A percentile compares a stretch with the other conserved stretches of the same genome.
phyloP scores from a whole-genome alignment of 2,113 vertebrate genomes.

The Butorides virescens region DNA sequence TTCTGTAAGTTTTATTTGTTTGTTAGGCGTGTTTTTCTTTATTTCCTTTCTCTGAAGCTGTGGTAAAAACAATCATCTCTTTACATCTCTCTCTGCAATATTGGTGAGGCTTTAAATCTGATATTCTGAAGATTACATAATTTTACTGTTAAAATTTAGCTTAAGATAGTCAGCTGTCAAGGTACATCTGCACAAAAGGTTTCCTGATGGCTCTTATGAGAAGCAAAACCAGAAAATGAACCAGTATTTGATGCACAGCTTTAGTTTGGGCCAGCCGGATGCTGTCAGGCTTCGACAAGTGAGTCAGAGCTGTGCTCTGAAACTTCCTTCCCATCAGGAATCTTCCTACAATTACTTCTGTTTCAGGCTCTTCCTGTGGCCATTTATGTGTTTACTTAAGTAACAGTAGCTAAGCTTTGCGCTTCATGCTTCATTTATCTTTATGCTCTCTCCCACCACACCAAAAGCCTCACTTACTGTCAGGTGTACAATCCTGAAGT shows the following conservation, averaged over 20 bases:
- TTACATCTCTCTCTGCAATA: not conserved
- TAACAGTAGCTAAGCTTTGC: not conserved
- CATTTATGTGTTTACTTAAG: not conserved
- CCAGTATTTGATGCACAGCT: not conserved
- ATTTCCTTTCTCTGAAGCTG: not conserved
- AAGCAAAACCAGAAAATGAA: not conserved
- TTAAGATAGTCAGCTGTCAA: not conserved
- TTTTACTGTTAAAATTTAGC: not conserved
- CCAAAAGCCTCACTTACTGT: not conserved
- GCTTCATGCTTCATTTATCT: not conserved
- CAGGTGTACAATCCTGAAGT: not conserved
- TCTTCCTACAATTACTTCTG: slow-evolving; percentile 61
- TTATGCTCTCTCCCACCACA: not conserved
- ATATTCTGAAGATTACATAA: not conserved
- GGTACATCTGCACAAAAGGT: not conserved
- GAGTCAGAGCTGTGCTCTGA: slow-evolving; percentile 25
- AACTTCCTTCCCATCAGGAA: slow-evolving; percentile 74
- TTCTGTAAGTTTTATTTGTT: not conserved
- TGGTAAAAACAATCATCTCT: not conserved
- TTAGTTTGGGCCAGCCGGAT: not conserved
- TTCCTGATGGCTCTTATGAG: not conserved
- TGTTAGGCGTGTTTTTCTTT: not conserved
- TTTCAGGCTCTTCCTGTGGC: slow-evolving; percentile 62
- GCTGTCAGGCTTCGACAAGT: not conserved
- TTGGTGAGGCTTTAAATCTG: not conserved